These are phyloP conservation scores for Parapristionchus giblindavisi DNA, from an alignment of 2,888 invertebrate genomes.

Conservation along the genomic window DNA sequence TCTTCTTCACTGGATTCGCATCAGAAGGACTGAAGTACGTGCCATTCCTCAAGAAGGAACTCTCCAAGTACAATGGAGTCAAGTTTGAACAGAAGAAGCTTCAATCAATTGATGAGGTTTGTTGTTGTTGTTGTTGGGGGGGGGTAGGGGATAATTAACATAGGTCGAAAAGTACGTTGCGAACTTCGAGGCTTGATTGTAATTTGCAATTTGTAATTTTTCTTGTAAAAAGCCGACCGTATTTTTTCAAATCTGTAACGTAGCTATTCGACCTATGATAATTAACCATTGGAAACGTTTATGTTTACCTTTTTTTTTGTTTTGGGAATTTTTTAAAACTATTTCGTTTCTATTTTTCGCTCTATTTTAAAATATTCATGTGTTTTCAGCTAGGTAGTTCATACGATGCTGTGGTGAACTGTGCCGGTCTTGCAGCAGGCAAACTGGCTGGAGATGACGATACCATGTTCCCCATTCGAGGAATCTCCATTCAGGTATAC, in stretches of 20 bases:
- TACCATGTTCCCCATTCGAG: constrained; percentile 62
- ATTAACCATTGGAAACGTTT: no score
- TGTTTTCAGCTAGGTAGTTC: constrained; percentile 13
- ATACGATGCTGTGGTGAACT: constrained; percentile 72
- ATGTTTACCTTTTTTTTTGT: no score
- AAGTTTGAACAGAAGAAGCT: constrained; percentile 51
- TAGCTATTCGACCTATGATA: no score
- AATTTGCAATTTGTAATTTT: no score
- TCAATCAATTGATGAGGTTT: constrained; percentile 52
- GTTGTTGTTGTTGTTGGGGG: no score
- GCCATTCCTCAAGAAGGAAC: constrained; percentile 63
- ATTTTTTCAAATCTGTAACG: no score
- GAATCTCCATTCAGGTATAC: constrained; percentile 55
- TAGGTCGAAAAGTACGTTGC: no score
- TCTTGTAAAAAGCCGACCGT: no score
- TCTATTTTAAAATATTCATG: background rate
- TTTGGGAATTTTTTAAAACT: background rate
- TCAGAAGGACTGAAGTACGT: constrained; percentile 65
- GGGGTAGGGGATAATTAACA: no score
- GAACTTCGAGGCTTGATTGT: no score
- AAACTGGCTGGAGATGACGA: constrained; percentile 70
- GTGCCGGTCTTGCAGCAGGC: constrained; percentile 71
- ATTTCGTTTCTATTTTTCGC: background rate
- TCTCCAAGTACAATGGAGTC: constrained; percentile 43
- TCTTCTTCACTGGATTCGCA: constrained; percentile 66